Evolutionary conservation across 2,888 invertebrate species (phyloP), one percentile per base, ranked within the genome.

Genomic region (Leptothorax acervorum): DNA sequence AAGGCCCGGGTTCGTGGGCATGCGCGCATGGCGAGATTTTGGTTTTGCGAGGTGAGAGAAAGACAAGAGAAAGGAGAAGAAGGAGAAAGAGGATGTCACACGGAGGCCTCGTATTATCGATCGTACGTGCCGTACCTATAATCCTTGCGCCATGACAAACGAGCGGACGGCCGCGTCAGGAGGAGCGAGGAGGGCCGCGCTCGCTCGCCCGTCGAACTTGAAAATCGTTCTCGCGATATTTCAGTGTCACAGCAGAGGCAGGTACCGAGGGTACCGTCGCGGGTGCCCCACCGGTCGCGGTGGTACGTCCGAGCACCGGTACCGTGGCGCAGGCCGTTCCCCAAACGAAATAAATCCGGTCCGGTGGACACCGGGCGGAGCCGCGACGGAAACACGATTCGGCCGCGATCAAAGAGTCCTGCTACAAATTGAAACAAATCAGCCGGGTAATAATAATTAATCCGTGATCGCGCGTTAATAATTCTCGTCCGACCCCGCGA

Each of bases 351-450:
- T 91, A 90, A 91, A 92, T 92, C 6, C 86, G 75, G 79, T 76
- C 82, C 88, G 87, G 88, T 88, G 88, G 87, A 87, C 88, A 88
- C 88, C 86, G 87, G 88, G 89, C 89, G 66, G 89, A 90, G 91
- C 91, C 60, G 6, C 91, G 91, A 93, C 92, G 90, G 91, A 92
- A 93, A 93, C 91, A 92, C 89, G 92, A 91, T 92, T 92, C 93
- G 94, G 93, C 18, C 92, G 91, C 88, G 93, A 93, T 94, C 94
- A 93, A 94, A 93, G 94, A 90, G 88, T 15, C 87, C 86, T 85
- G 86, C 89, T 90, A 91, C 93, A 93, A 94, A 94, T 93, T 93
- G 93, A 94, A 94, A 93, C 93, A 93, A 94, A 94, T 94, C 94
- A 92, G 92, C 87, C 92, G 89, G 91, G 92, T 93, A 93, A 94